Base-by-base conservation (phyloP, 2,888 invertebrate species). In the Opisthograptis luteolata region DNA sequence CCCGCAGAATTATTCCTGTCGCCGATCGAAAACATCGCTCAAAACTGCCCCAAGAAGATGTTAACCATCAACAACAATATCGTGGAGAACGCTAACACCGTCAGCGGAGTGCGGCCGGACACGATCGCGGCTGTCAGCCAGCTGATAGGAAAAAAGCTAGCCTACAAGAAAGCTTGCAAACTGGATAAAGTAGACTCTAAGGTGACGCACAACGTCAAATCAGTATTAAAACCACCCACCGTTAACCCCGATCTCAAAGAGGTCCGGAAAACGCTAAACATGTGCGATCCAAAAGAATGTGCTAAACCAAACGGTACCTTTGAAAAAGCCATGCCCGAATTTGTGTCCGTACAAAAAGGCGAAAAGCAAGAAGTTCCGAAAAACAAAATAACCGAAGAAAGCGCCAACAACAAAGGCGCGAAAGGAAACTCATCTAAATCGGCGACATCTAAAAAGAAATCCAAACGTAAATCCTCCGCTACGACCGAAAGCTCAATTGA, bases 31-130 rank as follows among this genome's bases (percentile, higher is more conserved):
- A 90, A 70, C 66, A 66, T 70, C 27, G 61, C 74, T 22, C 84
- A 83, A 55, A 78, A 75, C 72, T 68, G 83, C 79, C 58, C 73
- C 13, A 90, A 89, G 68, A 88, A 85, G 70, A 84, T 84, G 17
- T 70, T 89, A 50, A 91, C 88, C 63, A 90, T 88, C 20, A 91
- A 91, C 60, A 91, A 91, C 55, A 91, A 91, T 60, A 76, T 90
- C 8, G 85, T 90, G 1, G 89, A 88, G 31, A 85, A 75, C 37
- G 73, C 73, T 42, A 68, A 64, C 45, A 60, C 77, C n/a, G 64
- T 70, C 7, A 84, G 76, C 51, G 79, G 84, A 27, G 86, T 86
- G 13, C 73, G 81, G 44, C 76, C 82, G 2, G 84, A 82, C 53
- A 82, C 84, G 17, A 80, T 83, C 28, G 85, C 87, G 24, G 84